phyloP scores from a whole-genome alignment of 2,888 invertebrate species.

The Latrodectus elegans region DNA sequence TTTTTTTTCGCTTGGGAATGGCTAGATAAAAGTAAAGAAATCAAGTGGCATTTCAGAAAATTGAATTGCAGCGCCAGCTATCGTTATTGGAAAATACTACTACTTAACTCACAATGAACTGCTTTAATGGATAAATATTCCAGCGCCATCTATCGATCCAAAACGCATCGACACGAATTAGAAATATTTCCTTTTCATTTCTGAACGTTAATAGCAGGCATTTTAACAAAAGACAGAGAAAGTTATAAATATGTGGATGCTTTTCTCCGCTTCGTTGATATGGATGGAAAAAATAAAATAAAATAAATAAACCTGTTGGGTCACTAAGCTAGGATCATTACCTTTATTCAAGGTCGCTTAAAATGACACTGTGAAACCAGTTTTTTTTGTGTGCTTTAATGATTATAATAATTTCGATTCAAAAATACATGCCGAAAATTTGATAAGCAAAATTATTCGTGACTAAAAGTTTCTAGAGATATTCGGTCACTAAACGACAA shows the following conservation, averaged over 20 bases:
- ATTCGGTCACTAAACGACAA: background rate
- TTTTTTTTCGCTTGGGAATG: background rate
- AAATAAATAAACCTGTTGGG: constrained; percentile 42
- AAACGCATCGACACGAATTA: background rate
- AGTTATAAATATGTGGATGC: constrained; percentile 30
- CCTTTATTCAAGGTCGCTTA: constrained; percentile 50
- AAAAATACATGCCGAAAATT: background rate
- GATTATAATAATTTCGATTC: constrained; percentile 27
- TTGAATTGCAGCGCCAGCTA: constrained; percentile 29
- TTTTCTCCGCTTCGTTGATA: constrained; percentile 40
- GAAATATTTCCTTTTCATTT: background rate
- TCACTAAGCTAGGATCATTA: constrained; percentile 60
- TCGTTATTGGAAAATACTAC: background rate
- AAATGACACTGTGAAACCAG: constrained; percentile 42
- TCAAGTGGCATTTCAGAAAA: background rate
- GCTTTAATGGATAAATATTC: too few species aligned
- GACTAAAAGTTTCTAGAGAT: background rate
- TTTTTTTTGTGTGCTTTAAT: constrained; percentile 35
- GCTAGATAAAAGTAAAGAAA: background rate
- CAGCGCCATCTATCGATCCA: too few species aligned
- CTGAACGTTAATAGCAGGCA: too few species aligned
- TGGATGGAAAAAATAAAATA: constrained; percentile 23
- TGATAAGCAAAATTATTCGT: constrained; percentile 17
- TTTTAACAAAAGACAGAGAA: too few species aligned
- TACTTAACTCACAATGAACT: background rate